These are phyloP conservation scores for Vanacampus margaritifer DNA, from an alignment of 2,113 vertebrate genomes.

Conservation along the genomic window DNA sequence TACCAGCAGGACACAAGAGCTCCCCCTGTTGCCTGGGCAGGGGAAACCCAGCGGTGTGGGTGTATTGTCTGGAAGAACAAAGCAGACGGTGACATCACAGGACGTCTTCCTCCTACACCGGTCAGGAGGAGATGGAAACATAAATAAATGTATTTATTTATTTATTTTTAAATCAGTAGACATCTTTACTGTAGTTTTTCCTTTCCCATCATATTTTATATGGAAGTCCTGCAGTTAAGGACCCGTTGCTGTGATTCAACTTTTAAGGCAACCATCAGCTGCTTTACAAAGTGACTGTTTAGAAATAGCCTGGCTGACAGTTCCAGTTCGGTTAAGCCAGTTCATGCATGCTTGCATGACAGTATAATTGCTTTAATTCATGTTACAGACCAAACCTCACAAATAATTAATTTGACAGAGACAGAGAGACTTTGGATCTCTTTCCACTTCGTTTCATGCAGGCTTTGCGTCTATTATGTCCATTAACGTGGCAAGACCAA, in stretches of 20 bases:
- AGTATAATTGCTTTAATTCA: not conserved
- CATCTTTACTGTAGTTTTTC: not conserved
- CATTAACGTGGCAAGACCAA: not conserved
- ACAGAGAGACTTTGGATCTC: not conserved
- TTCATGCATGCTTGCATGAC: not conserved
- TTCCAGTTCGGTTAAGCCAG: not conserved
- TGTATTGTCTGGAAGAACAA: constrained; percentile 68
- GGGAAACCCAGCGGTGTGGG: constrained; percentile 68
- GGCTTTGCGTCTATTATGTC: not conserved
- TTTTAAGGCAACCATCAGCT: not conserved
- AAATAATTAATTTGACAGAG: not conserved
- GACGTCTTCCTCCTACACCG: constrained; percentile 49
- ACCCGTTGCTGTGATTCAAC: not conserved
- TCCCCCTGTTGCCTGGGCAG: constrained; percentile 74
- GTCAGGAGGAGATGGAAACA: constrained; percentile 9
- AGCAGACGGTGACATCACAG: constrained; percentile 61
- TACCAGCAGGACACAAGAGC: constrained; percentile 72
- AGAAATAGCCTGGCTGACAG: not conserved
- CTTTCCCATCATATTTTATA: not conserved
- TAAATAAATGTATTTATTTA: too few relatives aligned
- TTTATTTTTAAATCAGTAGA: too few relatives aligned
- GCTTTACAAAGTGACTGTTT: not conserved
- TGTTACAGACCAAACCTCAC: not conserved
- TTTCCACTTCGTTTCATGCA: not conserved
- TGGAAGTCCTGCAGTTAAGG: too few relatives aligned